These are phyloP conservation scores for Sebastes oblongus DNA, from an alignment of 2,797 vertebrate genomes.

Conservation along the genomic window DNA sequence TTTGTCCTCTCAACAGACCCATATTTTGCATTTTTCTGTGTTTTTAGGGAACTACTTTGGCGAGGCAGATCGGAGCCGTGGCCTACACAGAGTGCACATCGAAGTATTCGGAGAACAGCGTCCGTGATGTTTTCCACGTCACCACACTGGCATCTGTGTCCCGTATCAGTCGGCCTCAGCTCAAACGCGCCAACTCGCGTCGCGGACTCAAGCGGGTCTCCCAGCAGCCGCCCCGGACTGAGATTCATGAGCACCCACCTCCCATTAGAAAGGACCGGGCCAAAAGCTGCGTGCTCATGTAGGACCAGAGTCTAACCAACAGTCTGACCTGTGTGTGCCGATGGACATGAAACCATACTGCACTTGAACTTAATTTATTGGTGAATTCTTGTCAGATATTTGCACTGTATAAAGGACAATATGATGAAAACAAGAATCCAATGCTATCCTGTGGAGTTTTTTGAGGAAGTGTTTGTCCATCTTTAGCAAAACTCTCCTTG, in stretches of 20 bases:
- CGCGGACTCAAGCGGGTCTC: slow-evolving; percentile 88
- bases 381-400: slow-evolving; percentile 64
- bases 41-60: slow-evolving; percentile 87
- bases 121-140: slow-evolving; percentile 93
- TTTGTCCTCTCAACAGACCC: not conserved
- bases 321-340: not conserved
- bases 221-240: slow-evolving; percentile 89
- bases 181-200: slow-evolving; percentile 88
- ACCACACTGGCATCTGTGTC: slow-evolving; percentile 90
- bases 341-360: slow-evolving; percentile 19
- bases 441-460: slow-evolving; percentile 48
- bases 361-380: slow-evolving; percentile 73
- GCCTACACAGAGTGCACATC: slow-evolving; percentile 95
- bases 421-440: slow-evolving; percentile 41
- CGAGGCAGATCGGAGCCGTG: slow-evolving; percentile 91
- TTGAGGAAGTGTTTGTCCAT: slow-evolving; percentile 47
- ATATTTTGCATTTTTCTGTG: not conserved
- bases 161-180: slow-evolving; percentile 78
- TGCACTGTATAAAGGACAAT: slow-evolving; percentile 66
- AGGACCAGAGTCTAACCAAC: slow-evolving; percentile 57
- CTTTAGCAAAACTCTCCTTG: slow-evolving; percentile 53
- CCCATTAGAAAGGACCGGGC: slow-evolving; percentile 91
- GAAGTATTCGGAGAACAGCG: slow-evolving; percentile 93
- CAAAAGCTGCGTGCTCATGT: slow-evolving; percentile 96
- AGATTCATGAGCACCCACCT: slow-evolving; percentile 82